A percentile compares a stretch with the other conserved stretches of the same genome.
Evolutionary conservation across 30 jellyfish, hydroid and myxozoan species (phyloP).

Genomic region (Mastigias papua): DNA sequence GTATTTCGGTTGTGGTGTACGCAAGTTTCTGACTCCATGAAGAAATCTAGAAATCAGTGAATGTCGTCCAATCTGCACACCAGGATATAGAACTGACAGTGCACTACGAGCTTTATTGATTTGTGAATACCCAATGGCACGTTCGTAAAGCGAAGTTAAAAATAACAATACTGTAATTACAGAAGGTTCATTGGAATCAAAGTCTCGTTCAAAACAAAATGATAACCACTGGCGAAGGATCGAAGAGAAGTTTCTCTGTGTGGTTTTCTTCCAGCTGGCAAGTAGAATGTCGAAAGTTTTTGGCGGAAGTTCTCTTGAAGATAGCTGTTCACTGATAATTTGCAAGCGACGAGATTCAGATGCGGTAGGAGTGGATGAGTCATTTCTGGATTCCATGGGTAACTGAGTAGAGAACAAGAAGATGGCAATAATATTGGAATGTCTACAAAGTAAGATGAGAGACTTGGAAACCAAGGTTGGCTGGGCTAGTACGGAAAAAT

Average conservation of each 20-base stretch:
- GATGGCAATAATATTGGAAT: slow-evolving; percentile 3
- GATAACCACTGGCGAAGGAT: slow-evolving; percentile 31
- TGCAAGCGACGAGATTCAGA: too few relatives aligned
- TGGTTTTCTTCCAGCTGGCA: slow-evolving; percentile 7
- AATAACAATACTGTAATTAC: not conserved
- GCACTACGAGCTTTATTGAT: too few relatives aligned
- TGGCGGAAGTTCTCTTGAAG: not conserved
- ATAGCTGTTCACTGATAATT: slow-evolving; percentile 16
- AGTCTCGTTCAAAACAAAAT: slow-evolving; percentile 5
- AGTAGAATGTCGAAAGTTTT: slow-evolving; percentile 13
- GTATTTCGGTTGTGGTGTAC: not conserved
- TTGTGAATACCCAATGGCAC: too few relatives aligned
- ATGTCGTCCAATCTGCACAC: not conserved
- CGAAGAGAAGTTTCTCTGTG: slow-evolving; percentile 1
- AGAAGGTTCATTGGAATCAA: not conserved
- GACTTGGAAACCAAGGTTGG: too few relatives aligned
- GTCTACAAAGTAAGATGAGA: not conserved
- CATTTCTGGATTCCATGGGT: not conserved
- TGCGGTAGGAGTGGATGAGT: slow-evolving; percentile 37
- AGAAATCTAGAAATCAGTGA: slow-evolving; percentile 1
- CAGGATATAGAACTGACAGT: not conserved
- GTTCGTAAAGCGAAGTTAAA: slow-evolving; percentile 6
- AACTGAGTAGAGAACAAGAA: not conserved
- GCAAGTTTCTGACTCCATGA: slow-evolving; percentile 5
- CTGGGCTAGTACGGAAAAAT: too few relatives aligned